Evolutionary conservation across 1,140 invertebrate species (phyloP).

Genomic region (Cotesia typhae): DNA sequence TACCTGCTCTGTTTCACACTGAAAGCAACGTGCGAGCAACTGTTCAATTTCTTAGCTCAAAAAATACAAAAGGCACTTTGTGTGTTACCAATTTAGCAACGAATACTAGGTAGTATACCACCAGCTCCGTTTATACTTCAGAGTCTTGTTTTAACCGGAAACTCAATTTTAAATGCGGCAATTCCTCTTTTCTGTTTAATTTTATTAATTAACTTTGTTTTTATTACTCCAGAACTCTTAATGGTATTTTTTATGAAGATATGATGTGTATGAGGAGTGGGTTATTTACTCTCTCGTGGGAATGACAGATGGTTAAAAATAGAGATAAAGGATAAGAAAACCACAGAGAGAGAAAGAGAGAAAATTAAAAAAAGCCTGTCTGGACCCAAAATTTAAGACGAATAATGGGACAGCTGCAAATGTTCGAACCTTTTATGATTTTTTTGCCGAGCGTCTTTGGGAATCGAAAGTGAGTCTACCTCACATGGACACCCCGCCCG

Average conservation of each 20-base stretch:
- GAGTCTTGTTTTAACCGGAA: too few species aligned
- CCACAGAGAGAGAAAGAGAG: background rate
- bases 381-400: constrained; percentile 1
- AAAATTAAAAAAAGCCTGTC: background rate
- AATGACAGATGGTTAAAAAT: constrained; percentile 30
- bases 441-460: too few species aligned
- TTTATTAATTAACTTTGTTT: background rate
- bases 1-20: constrained; percentile 27
- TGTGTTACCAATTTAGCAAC: constrained; percentile 3
- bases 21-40: constrained; percentile 22
- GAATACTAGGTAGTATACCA: too few species aligned
- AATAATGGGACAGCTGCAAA: background rate
- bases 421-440: too few species aligned
- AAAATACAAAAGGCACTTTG: constrained; percentile 28
- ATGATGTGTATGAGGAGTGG: background rate
- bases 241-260: constrained; percentile 2
- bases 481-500: too few species aligned
- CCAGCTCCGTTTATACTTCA: background rate
- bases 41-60: constrained; percentile 23
- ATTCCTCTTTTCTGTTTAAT: background rate
- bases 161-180: too few species aligned
- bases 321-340: constrained; percentile 3
- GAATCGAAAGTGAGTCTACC: too few species aligned
- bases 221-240: background rate
- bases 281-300: constrained; percentile 13